Evolutionary conservation across 23 tunicate genomes (phyloP), one percentile per base, ranked within the genome.

Genomic region (Trididemnum miniatum): DNA sequence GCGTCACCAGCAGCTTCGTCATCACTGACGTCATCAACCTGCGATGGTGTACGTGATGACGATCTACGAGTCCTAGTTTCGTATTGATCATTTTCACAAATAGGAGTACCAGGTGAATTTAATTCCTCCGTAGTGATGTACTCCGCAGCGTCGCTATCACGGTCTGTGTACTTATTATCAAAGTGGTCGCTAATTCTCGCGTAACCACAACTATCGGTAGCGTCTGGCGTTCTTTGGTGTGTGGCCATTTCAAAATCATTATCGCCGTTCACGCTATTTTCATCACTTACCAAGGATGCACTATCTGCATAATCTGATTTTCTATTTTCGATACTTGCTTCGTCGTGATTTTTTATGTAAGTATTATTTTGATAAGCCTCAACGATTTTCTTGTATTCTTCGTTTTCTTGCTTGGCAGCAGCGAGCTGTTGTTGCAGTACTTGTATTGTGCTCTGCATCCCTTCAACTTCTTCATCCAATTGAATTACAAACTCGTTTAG

Each of bases 401-500:
- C 88, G 7, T 31, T 37, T 38, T 90, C 89, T 79, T 81, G 82
- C 35, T 83, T 84, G 1, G 86, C 59, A 32, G 73, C 79, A 26
- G 74, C 59, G 28, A 90, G 79, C 65, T 90, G 89, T 65, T 87
- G 92, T 51, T 92, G 97, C 39, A 92, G 79, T 27, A 63, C 85
- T 74, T 87, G 91, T 4, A 92, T 92, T 3, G 89, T 87, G 34
- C 94, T 80, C 59, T 96, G 99, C 89, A 90, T 86, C 24, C 96
- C 96, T 59, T 96, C 99, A 15, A 90, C 96, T 64, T 96, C 99
- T 51, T 96, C 99, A 51, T 96, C 99, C 69, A 96, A 88, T 65
- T 90, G 96, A 51, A 90, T 83, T 20, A 96, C 99, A 71, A 96
- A 90, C 73, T 90, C 96, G 33, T 96, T 92, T 24, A 88, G 67